Evolutionary conservation across 2,888 invertebrate genomes (phyloP).

Genomic region (Pardosa pseudoannulata): DNA sequence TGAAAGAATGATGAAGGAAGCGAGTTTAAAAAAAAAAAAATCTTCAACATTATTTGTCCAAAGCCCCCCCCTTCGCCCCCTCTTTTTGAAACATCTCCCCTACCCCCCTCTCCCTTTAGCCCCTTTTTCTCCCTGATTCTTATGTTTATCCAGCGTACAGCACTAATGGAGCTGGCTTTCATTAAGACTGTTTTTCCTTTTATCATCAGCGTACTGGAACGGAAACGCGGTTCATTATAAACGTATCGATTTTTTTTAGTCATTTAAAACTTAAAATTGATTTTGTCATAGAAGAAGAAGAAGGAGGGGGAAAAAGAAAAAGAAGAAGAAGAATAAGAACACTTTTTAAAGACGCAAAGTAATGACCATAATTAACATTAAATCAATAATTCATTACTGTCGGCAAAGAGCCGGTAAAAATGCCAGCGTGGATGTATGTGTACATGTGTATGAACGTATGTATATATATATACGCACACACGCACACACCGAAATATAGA

Average conservation of each 20-base stretch:
- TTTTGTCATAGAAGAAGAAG: slow-evolving; percentile 72
- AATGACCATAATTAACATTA: slow-evolving; percentile 73
- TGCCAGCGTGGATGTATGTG: slow-evolving; percentile 53
- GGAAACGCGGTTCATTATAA: slow-evolving; percentile 72
- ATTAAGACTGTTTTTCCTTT: slow-evolving; percentile 72
- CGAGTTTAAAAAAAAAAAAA: slow-evolving; percentile 44
- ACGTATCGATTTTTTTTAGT: slow-evolving; percentile 72
- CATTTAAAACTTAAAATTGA: slow-evolving; percentile 73
- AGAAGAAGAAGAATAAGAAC: slow-evolving; percentile 60
- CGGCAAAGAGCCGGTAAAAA: slow-evolving; percentile 61
- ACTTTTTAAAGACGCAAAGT: slow-evolving; percentile 72
- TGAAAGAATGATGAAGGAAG: slow-evolving; percentile 45
- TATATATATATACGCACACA: slow-evolving; percentile 47
- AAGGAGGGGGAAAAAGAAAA: not conserved
- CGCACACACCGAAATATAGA: slow-evolving; percentile 32
- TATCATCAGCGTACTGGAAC: slow-evolving; percentile 67
- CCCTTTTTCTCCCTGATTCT: slow-evolving; percentile 27
- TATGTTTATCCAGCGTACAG: slow-evolving; percentile 69
- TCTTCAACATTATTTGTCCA: slow-evolving; percentile 70
- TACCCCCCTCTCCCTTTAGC: slow-evolving; percentile 17
- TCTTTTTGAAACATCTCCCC: slow-evolving; percentile 15
- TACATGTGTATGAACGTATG: slow-evolving; percentile 6
- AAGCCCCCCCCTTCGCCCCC: slow-evolving; percentile 17
- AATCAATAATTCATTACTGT: slow-evolving; percentile 73
- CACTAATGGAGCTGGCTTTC: slow-evolving; percentile 71